Base-by-base conservation (phyloP, 2,797 vertebrate species). In the Catharus ustulatus region DNA sequence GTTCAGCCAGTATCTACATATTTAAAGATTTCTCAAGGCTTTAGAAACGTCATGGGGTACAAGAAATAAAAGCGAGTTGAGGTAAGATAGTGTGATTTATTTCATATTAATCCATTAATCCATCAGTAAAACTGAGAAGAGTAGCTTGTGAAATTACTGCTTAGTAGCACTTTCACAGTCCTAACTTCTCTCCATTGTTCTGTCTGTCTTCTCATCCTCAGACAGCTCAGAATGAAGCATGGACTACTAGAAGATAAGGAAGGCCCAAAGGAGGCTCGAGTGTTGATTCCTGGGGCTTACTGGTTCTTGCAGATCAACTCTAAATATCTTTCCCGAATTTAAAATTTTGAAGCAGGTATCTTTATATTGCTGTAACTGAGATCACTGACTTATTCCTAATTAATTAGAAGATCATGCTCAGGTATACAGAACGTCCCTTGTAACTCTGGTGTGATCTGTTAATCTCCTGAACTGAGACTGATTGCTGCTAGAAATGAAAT, bases 401-500 rank as follows among this genome's bases (percentile, higher is more conserved):
- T 79, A 45, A 83, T 20, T 63, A 64, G 59, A 15, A 78, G 5
- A 32, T 13, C 18, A 8, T 4, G 6, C 15, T 90, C 43, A 40
- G 26, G 64, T 79, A 42, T 78, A 51, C 9, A 48, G 52, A 34
- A 88, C 2, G 3, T 49, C 55, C 74, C 49, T 88, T 80, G 30
- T 22, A 78, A 49, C 29, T 59, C 46, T 84, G 22, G 10, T 30
- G 15, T 63, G 69, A 76, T 80, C 20, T 30, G 3, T 66, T 88
- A 67, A 62, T 71, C 59, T 87, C 40, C 63, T 78, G 46, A 91
- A 91, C 5, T 78, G 64, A 91, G 58, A 67, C 6, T 59, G 62
- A 79, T 84, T 93, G 51, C 49, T 71, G 19, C 34, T 68, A 59
- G 42, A 94, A 97, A 83, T 58, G 10, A 92, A 92, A 94, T 75